These are phyloP conservation scores for Cryptoprocta ferox DNA, from an alignment of 2,797 vertebrate genomes.

Conservation along the genomic window DNA sequence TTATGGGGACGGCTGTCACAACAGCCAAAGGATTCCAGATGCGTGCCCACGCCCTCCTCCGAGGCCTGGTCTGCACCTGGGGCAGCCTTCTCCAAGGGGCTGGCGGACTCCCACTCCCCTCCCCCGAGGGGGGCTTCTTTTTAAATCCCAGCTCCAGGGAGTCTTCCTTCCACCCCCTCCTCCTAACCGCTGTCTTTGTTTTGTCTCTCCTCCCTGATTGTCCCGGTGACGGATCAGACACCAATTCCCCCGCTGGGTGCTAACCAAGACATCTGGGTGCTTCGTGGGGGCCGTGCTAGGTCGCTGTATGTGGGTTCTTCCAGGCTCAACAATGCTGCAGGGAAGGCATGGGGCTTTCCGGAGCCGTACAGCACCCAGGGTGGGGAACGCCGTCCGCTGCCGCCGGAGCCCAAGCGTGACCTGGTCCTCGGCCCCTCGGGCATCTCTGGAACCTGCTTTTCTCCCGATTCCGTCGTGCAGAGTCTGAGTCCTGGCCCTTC, in stretches of 20 bases:
- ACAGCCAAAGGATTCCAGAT: rapidly evolving
- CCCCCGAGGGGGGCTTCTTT: neutral
- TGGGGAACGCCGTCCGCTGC: too few species aligned
- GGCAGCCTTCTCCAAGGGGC: neutral
- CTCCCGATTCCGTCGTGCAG: neutral
- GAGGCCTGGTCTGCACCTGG: neutral
- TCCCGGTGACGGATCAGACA: neutral
- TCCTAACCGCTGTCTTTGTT: neutral
- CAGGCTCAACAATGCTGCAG: rapidly evolving
- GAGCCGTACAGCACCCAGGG: neutral
- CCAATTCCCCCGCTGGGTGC: neutral
- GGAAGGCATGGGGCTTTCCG: rapidly evolving
- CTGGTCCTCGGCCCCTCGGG: rapidly evolving
- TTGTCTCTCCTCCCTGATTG: neutral
- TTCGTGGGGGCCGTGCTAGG: neutral
- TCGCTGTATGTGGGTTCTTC: rapidly evolving
- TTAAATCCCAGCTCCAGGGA: neutral
- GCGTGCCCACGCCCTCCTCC: neutral
- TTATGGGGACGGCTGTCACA: neutral
- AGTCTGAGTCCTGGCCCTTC: neutral
- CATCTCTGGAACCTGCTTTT: neutral
- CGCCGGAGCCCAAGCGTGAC: rapidly evolving
- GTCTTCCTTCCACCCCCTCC: rapidly evolving
- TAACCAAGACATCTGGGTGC: too few species aligned
- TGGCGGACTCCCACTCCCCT: neutral